phyloP scores from a whole-genome alignment of 2,113 vertebrate species.

The Dendrocopos noguchii region DNA sequence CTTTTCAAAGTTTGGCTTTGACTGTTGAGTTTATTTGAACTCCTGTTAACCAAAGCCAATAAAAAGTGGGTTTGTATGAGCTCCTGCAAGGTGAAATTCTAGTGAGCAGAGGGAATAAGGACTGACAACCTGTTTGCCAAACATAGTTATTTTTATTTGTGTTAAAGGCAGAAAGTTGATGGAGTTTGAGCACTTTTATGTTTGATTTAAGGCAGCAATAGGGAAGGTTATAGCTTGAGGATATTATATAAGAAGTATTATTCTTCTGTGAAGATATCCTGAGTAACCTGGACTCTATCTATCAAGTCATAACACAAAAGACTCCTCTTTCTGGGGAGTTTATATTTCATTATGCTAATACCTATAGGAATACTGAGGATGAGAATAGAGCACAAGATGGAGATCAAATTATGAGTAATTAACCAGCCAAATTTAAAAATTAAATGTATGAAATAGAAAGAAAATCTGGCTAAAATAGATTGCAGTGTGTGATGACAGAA shows the following conservation, averaged over 20 bases:
- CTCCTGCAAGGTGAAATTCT: conserved; percentile 57
- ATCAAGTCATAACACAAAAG: neutral
- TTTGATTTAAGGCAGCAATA: conserved; percentile 48
- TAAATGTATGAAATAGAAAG: neutral
- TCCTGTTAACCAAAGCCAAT: conserved; percentile 53
- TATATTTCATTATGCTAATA: neutral
- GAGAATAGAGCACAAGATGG: neutral
- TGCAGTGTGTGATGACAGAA: neutral
- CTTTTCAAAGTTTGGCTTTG: conserved; percentile 63
- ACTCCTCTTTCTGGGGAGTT: neutral
- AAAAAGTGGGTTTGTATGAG: conserved; percentile 51
- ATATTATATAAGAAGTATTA: neutral
- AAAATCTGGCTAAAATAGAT: neutral
- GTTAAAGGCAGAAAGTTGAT: conserved; percentile 26
- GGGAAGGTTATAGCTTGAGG: conserved; percentile 9
- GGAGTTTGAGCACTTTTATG: conserved; percentile 15
- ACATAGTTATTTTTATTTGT: conserved; percentile 48
- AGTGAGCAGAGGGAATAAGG: conserved; percentile 2
- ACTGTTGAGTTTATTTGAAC: conserved; percentile 65
- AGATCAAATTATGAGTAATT: neutral
- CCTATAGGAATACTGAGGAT: neutral
- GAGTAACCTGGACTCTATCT: neutral
- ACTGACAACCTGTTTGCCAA: conserved; percentile 48
- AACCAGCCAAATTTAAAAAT: neutral
- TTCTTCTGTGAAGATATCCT: neutral